Evolutionary conservation across 2,113 vertebrate genomes (phyloP), one percentile per base, ranked within the genome.

Genomic region (Aleadryas rufinucha): DNA sequence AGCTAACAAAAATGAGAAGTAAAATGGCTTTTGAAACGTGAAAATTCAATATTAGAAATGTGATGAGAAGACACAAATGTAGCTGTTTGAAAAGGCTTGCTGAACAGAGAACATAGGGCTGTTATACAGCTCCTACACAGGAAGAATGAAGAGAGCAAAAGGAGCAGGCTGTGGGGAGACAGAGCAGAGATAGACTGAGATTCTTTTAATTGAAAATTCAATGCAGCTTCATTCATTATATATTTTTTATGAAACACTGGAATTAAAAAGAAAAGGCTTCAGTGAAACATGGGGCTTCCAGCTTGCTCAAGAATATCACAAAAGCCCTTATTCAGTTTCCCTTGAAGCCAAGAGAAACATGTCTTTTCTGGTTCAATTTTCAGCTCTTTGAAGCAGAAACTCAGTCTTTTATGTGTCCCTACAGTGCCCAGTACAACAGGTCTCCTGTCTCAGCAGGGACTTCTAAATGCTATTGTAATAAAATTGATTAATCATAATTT

Each of bases 361-460:
- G 76, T 77, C 63, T 90, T 95, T 90, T 92, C 92, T 86, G 35
- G 75, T 95, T 86, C 72, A 84, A 93, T 95, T 95, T 95, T 90
- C 89, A 90, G 90, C 79, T 84, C 90, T 96, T 95, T 97, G 94
- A 96, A 96, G 93, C 83, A 93, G 94, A 93, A 96, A 86, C 21
- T 86, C 76, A 61, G 54, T 94, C 94, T 95, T 97, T 94, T 83
- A 94, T 92, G 71, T 90, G 88, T 94, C 90, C 85, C 96, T 93
- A 63, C 68, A 90, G 75, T 78, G 89, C 76, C 63, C 71, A 74
- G 76, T 95, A 85, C 86, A 86, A 95, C 56, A 95, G 90, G 92
- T 92, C 88, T 93, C 79, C 68, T 86, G 71, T 86, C 92, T 95
- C 96, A 90, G 88, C 86, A 87, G 71, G 79, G 52, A 41, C 26